Conservation (phyloP, 2,888 invertebrate species). For the Agriopis leucophaearia region DNA sequence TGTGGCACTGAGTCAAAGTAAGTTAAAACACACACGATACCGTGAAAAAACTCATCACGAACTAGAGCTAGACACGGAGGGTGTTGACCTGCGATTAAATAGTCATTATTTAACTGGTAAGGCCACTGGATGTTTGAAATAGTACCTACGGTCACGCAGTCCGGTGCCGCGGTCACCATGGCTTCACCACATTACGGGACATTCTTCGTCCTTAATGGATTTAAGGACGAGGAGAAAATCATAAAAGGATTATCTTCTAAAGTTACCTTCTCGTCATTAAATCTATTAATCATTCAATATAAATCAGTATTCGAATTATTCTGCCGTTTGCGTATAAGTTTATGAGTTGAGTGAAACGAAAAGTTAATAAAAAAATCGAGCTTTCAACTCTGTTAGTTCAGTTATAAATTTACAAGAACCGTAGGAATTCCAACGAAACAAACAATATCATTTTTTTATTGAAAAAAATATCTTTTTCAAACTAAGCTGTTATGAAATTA, state of each 20-base stretch:
- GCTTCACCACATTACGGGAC: neutral
- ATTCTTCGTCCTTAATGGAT: neutral
- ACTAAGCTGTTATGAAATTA: too few species aligned
- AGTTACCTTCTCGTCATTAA: neutral
- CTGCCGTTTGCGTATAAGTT: neutral
- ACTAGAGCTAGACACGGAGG: slow-evolving; percentile 51
- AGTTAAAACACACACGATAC: slow-evolving; percentile 27
- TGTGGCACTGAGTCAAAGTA: slow-evolving; percentile 9
- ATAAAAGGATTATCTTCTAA: too few species aligned
- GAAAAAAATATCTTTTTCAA: too few species aligned
- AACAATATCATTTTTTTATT: too few species aligned
- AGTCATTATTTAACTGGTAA: slow-evolving; percentile 64
- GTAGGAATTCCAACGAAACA: slow-evolving; percentile 26
- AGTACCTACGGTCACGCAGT: slow-evolving; percentile 46
- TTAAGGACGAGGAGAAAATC: too few species aligned
- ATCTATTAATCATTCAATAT: neutral
- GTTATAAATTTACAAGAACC: slow-evolving; percentile 19
- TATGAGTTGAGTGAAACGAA: neutral
- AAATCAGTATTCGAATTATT: neutral
- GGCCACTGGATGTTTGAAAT: slow-evolving; percentile 58
- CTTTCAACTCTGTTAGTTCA: slow-evolving; percentile 4
- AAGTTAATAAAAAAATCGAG: neutral
- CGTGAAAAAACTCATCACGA: slow-evolving; percentile 46
- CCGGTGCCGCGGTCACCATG: slow-evolving; percentile 13
- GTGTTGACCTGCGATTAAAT: slow-evolving; percentile 75